A percentile compares a stretch with the other conserved stretches of the same genome.
phyloP scores from a whole-genome alignment of 2,113 vertebrate species.

The Apeltes quadracus region DNA sequence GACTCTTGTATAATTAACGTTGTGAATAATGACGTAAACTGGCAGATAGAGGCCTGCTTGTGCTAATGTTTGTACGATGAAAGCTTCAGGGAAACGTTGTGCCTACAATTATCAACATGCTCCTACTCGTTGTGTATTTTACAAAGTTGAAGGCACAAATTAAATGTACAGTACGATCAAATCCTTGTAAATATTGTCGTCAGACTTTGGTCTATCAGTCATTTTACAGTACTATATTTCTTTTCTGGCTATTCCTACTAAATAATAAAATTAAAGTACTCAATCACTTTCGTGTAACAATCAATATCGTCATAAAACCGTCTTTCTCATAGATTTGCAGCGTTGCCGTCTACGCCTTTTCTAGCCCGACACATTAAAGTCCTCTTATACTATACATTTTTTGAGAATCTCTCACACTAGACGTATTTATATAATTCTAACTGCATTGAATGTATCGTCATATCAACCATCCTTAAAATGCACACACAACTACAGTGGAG shows the following conservation, averaged over 20 bases:
- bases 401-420: neutral
- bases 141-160: neutral
- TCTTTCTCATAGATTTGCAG: constrained; percentile 18
- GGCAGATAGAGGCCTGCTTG: neutral
- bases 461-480: neutral
- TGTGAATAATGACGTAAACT: neutral
- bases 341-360: neutral
- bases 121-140: neutral
- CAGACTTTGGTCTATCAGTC: neutral
- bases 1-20: neutral
- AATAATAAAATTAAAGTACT: constrained; percentile 46
- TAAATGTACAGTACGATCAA: neutral
- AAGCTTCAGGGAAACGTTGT: neutral
- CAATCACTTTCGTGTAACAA: constrained; percentile 27
- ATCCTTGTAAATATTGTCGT: neutral
- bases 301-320: constrained; percentile 33
- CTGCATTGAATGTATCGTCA: neutral
- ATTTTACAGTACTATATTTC: too few species aligned
- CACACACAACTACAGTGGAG: neutral
- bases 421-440: constrained; percentile 10
- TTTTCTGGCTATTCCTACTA: too few species aligned
- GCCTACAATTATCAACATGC: neutral
- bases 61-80: neutral
- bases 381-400: neutral
- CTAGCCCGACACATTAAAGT: constrained; percentile 9